Evolutionary conservation across 2,113 vertebrate genomes (phyloP).

Genomic region (Takifugu bimaculatus): DNA sequence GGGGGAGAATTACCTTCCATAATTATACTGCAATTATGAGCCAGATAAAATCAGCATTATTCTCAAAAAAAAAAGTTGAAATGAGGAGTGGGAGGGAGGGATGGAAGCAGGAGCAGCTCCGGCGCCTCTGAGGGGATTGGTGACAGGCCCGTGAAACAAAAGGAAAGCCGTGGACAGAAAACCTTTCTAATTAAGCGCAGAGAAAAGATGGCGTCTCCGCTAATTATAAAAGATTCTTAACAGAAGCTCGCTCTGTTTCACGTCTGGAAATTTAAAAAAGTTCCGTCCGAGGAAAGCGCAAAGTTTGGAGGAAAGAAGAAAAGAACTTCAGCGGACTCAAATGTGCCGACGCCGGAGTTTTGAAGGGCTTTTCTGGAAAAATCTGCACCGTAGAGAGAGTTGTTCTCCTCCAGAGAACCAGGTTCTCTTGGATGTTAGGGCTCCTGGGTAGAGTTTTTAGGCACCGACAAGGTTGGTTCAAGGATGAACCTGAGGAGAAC

Average conservation of each 20-base stretch:
- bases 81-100: constrained; percentile 58
- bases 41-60: constrained; percentile 73
- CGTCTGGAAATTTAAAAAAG: constrained; percentile 12
- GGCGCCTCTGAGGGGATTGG: constrained; percentile 67
- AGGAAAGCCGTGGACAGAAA: constrained; percentile 57
- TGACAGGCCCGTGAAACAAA: constrained; percentile 68
- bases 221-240: constrained; percentile 75
- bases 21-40: constrained; percentile 75
- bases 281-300: not conserved
- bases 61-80: constrained; percentile 61
- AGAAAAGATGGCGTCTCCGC: constrained; percentile 56
- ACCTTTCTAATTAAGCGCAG: constrained; percentile 69
- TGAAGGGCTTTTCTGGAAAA: too few relatives aligned
- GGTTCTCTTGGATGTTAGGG: too few relatives aligned
- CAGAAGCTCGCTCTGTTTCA: constrained; percentile 29
- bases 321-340: not conserved
- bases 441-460: too few relatives aligned
- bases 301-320: not conserved
- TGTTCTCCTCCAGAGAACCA: too few relatives aligned
- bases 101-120: constrained; percentile 46
- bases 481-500: not conserved
- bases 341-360: too few relatives aligned
- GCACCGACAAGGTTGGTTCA: too few relatives aligned
- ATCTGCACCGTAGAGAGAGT: too few relatives aligned
- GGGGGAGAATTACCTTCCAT: constrained; percentile 68